Percentiles rank a stretch among this genome's conserved stretches.
Conservation (phyloP, 2,888 invertebrate genomes). For the Eilema sororculum region DNA sequence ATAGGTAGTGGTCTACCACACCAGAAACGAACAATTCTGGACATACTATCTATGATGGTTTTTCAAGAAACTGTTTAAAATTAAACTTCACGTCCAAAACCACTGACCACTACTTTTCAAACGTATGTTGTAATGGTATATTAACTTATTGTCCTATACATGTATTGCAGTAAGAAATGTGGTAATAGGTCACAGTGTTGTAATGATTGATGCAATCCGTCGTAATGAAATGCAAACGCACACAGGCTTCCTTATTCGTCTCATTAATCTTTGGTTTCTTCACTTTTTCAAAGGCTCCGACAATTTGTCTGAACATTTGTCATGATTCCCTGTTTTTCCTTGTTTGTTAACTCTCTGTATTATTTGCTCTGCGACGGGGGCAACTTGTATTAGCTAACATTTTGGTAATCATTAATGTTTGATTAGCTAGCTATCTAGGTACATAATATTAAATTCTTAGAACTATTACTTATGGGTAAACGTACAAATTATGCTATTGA, state of each 20-base stretch:
- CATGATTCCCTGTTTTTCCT: constrained; percentile 68
- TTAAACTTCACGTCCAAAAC: not conserved
- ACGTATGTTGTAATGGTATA: not conserved
- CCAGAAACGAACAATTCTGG: too few species aligned
- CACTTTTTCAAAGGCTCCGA: constrained; percentile 74
- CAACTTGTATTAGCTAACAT: constrained; percentile 30
- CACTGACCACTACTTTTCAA: not conserved
- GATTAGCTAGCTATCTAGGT: not conserved
- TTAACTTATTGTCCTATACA: not conserved
- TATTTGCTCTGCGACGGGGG: constrained; percentile 36
- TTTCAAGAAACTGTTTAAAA: too few species aligned
- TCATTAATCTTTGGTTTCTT: constrained; percentile 77
- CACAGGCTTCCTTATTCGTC: constrained; percentile 65
- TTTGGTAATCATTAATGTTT: not conserved
- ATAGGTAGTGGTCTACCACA: too few species aligned
- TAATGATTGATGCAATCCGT: constrained; percentile 49
- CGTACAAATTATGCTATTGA: too few species aligned
- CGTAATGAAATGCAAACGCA: constrained; percentile 79
- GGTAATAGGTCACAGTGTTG: constrained; percentile 24
- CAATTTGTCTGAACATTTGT: constrained; percentile 75
- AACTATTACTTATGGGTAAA: too few species aligned
- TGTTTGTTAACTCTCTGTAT: constrained; percentile 53
- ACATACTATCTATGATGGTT: too few species aligned
- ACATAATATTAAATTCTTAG: not conserved
- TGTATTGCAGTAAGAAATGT: constrained; percentile 15